Conservation (phyloP, 2,113 vertebrate species). For the Anhinga rufa region DNA sequence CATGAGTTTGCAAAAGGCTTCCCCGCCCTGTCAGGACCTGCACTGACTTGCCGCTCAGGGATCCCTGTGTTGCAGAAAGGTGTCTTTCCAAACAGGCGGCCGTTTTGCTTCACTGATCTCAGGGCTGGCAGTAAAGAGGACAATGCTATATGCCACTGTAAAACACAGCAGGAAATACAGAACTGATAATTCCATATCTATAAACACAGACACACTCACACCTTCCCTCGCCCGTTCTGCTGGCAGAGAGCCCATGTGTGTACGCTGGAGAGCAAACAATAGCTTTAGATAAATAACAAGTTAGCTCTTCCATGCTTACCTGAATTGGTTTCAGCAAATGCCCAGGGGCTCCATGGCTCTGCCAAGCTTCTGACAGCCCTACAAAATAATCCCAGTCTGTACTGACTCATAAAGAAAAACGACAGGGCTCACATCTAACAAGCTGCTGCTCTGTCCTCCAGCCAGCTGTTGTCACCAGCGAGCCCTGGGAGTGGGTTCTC, state of each 20-base stretch:
- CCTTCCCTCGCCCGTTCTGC: not conserved
- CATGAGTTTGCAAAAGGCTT: conserved; percentile 67
- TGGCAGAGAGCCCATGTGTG: not conserved
- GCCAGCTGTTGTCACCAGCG: accelerated
- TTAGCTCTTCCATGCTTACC: not conserved
- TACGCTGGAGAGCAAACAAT: not conserved
- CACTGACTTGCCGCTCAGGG: conserved; percentile 43
- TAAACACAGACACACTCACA: not conserved
- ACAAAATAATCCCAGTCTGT: not conserved
- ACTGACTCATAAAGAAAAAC: conserved; percentile 40
- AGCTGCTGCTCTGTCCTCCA: not conserved
- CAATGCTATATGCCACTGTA: not conserved
- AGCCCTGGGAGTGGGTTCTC: not conserved
- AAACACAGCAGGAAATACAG: not conserved
- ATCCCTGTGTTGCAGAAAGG: conserved; percentile 44
- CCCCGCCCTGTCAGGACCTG: conserved; percentile 54
- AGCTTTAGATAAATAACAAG: not conserved
- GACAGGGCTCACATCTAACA: not conserved
- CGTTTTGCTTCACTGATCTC: not conserved
- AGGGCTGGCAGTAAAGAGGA: not conserved
- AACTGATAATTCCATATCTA: not conserved
- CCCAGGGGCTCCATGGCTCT: not conserved
- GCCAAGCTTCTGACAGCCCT: conserved; percentile 33
- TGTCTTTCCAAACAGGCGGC: conserved; percentile 31
- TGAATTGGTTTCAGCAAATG: conserved; percentile 10